A percentile compares a stretch with the other conserved stretches of the same genome.
phyloP scores from a whole-genome alignment of 2,888 invertebrate species.

The Barypeithes pellucidus region DNA sequence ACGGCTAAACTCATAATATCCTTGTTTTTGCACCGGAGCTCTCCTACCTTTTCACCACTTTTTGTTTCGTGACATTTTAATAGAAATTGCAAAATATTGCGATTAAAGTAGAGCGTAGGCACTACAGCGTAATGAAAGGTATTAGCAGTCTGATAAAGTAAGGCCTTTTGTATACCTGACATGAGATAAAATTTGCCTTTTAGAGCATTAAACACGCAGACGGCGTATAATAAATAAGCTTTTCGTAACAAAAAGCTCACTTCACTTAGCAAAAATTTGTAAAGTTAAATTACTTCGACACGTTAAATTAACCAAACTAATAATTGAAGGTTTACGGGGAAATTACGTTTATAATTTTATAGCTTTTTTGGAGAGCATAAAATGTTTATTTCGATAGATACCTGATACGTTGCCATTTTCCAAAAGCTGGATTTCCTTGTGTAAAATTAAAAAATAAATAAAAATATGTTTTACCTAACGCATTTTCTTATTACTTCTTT shows the following conservation, averaged over 20 bases:
- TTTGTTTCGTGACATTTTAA: not conserved
- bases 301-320: not conserved
- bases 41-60: not conserved
- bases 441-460: too few species aligned
- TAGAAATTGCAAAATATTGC: constrained; percentile 1
- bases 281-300: not conserved
- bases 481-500: too few species aligned
- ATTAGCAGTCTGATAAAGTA: not conserved
- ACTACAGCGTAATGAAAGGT: not conserved
- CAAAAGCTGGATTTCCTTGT: too few species aligned
- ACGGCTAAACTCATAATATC: not conserved
- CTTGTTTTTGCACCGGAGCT: not conserved
- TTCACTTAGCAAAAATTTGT: not conserved
- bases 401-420: too few species aligned
- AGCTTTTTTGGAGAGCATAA: too few species aligned
- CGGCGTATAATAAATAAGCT: not conserved
- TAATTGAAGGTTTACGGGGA: too few species aligned
- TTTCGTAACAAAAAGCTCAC: not conserved
- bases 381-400: too few species aligned
- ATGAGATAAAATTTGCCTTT: not conserved
- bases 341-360: too few species aligned
- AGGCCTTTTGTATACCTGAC: not conserved
- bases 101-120: not conserved
- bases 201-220: not conserved
- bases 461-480: too few species aligned